These are phyloP conservation scores for Colius striatus DNA, from an alignment of 2,113 vertebrate genomes.

Conservation along the genomic window DNA sequence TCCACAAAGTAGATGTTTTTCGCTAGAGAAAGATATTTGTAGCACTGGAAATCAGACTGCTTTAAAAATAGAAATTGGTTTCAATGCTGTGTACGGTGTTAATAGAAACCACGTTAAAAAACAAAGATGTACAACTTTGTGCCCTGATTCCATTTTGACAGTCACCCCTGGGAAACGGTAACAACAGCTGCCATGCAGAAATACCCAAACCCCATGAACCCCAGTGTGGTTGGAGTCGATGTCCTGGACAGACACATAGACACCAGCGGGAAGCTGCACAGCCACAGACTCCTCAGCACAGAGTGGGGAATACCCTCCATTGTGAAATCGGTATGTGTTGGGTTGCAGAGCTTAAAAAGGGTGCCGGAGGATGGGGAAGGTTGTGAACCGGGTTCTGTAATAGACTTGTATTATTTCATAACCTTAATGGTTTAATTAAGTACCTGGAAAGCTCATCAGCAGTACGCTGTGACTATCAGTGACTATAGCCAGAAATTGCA, in stretches of 20 bases:
- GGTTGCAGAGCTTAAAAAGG: not conserved
- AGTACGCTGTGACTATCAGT: too few species aligned
- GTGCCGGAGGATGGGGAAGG: not conserved
- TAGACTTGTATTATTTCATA: fast-evolving
- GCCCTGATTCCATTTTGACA: slow-evolving; percentile 40
- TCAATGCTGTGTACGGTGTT: not conserved
- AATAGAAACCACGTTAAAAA: not conserved
- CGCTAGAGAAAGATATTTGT: not conserved
- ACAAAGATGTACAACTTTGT: fast-evolving
- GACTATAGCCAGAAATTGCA: not conserved
- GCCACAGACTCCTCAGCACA: slow-evolving; percentile 91
- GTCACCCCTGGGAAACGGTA: slow-evolving; percentile 97
- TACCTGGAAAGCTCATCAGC: not conserved
- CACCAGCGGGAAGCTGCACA: slow-evolving; percentile 87
- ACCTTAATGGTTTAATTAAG: not conserved
- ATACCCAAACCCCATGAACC: slow-evolving; percentile 98
- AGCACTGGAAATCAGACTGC: not conserved
- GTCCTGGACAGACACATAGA: slow-evolving; percentile 89
- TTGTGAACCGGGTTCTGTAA: not conserved
- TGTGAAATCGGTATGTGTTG: slow-evolving; percentile 89
- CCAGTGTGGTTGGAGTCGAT: slow-evolving; percentile 93
- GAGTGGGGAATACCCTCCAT: slow-evolving; percentile 97
- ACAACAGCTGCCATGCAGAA: slow-evolving; percentile 98
- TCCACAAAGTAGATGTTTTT: fast-evolving
- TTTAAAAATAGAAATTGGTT: fast-evolving